Percentiles rank a stretch among this genome's conserved stretches.
phyloP scores from a whole-genome alignment of 2,797 vertebrate genomes.

The Calcarius lapponicus region DNA sequence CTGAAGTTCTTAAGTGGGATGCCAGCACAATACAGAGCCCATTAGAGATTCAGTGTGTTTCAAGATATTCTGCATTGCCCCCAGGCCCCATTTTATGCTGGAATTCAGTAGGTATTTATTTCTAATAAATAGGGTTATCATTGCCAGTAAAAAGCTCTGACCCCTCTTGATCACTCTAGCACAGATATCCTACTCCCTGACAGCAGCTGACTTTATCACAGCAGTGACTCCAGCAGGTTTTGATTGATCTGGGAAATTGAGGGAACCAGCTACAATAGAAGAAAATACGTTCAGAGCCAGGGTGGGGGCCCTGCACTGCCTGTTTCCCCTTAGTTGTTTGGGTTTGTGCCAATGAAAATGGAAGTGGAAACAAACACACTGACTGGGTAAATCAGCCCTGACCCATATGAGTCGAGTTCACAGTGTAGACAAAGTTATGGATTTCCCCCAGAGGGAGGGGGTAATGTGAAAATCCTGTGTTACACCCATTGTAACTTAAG shows the following conservation, averaged over 20 bases:
- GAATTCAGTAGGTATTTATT: slow-evolving; percentile 1
- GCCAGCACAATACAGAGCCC: not conserved
- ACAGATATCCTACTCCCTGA: slow-evolving; percentile 36
- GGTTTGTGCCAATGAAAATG: slow-evolving; percentile 74
- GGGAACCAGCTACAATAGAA: slow-evolving; percentile 69
- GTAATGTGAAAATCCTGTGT: slow-evolving; percentile 73
- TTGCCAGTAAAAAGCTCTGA: not conserved
- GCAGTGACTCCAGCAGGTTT: slow-evolving; percentile 26
- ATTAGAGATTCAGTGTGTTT: not conserved
- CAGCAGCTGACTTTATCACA: not conserved
- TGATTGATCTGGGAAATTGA: slow-evolving; percentile 63
- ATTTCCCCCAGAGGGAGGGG: slow-evolving; percentile 65
- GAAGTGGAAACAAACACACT: slow-evolving; percentile 69
- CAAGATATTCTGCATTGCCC: not conserved
- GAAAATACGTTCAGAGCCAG: slow-evolving; percentile 60
- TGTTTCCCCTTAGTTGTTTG: slow-evolving; percentile 74
- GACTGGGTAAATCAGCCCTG: slow-evolving; percentile 67
- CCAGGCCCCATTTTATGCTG: not conserved
- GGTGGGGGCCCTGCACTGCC: slow-evolving; percentile 58
- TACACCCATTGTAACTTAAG: slow-evolving; percentile 75
- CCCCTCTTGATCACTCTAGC: not conserved
- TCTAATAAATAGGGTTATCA: not conserved
- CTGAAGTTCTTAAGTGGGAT: not conserved
- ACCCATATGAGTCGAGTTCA: slow-evolving; percentile 70
- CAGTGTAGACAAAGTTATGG: slow-evolving; percentile 69